A percentile compares a stretch with the other conserved stretches of the same genome.
Evolutionary conservation across 2,888 invertebrate species (phyloP).

Genomic region (Latheticus oryzae): DNA sequence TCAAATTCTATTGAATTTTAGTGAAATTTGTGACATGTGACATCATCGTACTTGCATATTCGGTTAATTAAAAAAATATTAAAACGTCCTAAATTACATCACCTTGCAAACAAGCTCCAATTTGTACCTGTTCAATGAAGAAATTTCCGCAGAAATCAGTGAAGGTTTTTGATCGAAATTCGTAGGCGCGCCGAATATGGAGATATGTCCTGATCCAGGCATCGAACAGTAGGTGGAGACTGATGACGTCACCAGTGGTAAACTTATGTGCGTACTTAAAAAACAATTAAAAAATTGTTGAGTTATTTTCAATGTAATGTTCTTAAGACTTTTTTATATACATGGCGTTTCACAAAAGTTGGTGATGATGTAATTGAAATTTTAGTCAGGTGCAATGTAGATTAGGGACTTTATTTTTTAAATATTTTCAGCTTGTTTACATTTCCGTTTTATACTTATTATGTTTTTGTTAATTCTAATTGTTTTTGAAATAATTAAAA

Average conservation of each 20-base stretch:
- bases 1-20: background rate
- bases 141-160: constrained; percentile 32
- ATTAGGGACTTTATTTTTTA: no score
- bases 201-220: constrained; percentile 43
- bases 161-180: constrained; percentile 38
- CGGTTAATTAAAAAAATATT: background rate
- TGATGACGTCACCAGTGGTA: constrained; percentile 46
- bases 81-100: constrained; percentile 18
- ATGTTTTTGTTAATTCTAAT: no score
- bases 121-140: constrained; percentile 19
- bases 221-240: constrained; percentile 41
- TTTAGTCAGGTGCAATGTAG: no score
- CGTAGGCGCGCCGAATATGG: constrained; percentile 50
- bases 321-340: no score
- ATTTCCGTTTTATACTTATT: no score
- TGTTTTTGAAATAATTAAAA: no score
- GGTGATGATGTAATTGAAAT: no score
- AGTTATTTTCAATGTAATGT: background rate
- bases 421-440: no score
- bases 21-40: no score
- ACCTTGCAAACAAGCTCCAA: constrained; percentile 13
- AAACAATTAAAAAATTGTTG: background rate
- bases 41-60: background rate
- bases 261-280: constrained; percentile 43
- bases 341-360: no score